Evolutionary conservation across 2,113 vertebrate species (phyloP).

Genomic region (Aviceda subcristata): DNA sequence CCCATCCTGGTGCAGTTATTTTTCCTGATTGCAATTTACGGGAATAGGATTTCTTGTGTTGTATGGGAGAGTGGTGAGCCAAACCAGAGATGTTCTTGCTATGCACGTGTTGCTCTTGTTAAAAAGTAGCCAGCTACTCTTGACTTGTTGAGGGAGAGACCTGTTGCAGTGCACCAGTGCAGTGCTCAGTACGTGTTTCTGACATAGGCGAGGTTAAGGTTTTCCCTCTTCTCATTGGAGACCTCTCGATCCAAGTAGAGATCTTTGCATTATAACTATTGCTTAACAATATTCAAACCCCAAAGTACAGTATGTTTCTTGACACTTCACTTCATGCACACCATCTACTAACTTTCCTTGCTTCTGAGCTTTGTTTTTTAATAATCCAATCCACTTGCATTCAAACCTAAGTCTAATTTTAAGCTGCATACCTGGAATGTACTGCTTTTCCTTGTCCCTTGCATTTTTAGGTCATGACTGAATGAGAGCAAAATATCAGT

Average conservation of each 20-base stretch:
- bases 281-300: background rate
- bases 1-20: background rate
- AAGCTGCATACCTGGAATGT: background rate
- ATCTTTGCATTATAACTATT: background rate
- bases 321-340: background rate
- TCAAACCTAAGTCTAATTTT: rapidly evolving
- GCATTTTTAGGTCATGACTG: background rate
- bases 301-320: rapidly evolving
- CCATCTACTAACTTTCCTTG: background rate
- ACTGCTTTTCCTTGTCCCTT: background rate
- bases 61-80: background rate
- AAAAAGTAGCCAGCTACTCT: background rate
- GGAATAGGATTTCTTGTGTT: background rate
- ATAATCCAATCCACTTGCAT: rapidly evolving
- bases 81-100: background rate
- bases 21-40: background rate
- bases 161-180: background rate
- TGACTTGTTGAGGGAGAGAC: background rate
- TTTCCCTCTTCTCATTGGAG: background rate
- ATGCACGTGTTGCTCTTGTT: rapidly evolving
- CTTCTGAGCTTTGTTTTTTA: background rate
- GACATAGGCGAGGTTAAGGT: background rate
- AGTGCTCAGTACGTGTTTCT: rapidly evolving
- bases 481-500: background rate
- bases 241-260: rapidly evolving